phyloP scores from a whole-genome alignment of 2,888 invertebrate genomes.

The Phania funesta region DNA sequence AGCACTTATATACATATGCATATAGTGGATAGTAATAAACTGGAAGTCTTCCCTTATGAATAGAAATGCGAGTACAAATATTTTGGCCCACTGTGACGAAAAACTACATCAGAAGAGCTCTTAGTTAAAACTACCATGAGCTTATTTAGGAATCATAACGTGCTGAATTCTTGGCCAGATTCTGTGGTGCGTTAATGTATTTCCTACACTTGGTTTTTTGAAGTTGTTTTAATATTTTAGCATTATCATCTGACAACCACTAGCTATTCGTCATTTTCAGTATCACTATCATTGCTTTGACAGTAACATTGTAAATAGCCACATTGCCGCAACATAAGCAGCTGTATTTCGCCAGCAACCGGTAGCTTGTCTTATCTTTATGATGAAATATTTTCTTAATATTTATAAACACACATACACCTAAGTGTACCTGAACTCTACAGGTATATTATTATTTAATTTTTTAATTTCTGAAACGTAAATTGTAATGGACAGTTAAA shows the following conservation, averaged over 20 bases:
- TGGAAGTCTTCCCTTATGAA: too few species aligned
- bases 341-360: constrained; percentile 65
- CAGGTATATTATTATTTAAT: background rate
- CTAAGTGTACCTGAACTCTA: background rate
- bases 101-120: too few species aligned
- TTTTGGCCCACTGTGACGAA: too few species aligned
- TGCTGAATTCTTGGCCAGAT: too few species aligned
- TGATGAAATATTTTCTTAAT: constrained; percentile 58
- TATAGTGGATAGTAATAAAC: too few species aligned
- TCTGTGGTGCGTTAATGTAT: background rate
- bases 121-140: too few species aligned
- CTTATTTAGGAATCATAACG: too few species aligned
- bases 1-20: too few species aligned
- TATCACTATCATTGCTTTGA: constrained; percentile 58
- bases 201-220: constrained; percentile 25
- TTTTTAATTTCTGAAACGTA: constrained; percentile 32
- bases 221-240: constrained; percentile 69
- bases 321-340: constrained; percentile 25
- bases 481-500: constrained; percentile 60
- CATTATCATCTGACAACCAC: constrained; percentile 78
- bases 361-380: constrained; percentile 63
- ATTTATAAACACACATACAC: background rate
- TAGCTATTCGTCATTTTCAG: constrained; percentile 78
- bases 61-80: too few species aligned
- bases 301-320: constrained; percentile 43